These are phyloP conservation scores for Pontoporia blainvillei DNA, from an alignment of 2,113 vertebrate species.

Conservation along the genomic window DNA sequence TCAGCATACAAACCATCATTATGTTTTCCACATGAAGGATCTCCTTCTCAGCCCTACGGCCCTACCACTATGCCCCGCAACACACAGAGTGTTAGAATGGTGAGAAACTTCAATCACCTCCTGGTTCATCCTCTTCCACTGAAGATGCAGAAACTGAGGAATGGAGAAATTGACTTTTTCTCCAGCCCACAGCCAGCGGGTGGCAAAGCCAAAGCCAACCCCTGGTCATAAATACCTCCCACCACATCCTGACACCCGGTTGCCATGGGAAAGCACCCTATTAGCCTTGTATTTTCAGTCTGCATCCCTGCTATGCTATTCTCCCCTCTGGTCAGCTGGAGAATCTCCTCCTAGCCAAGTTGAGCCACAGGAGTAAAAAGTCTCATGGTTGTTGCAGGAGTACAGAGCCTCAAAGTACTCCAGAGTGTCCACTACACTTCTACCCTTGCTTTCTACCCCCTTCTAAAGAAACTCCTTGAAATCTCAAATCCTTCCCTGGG, in stretches of 20 bases:
- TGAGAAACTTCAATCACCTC: neutral
- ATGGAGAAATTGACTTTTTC: neutral
- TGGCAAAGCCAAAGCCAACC: neutral
- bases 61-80: neutral
- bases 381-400: neutral
- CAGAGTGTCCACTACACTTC: neutral
- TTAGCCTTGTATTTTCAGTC: neutral
- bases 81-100: neutral
- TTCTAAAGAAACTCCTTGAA: conserved; percentile 26
- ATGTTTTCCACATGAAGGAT: neutral
- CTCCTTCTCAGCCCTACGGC: neutral
- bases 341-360: neutral
- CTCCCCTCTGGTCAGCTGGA: neutral
- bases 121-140: neutral
- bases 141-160: neutral
- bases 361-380: neutral
- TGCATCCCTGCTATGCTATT: neutral
- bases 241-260: neutral
- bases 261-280: neutral
- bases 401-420: neutral
- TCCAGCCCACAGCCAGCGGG: neutral
- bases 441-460: neutral
- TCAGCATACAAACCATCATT: neutral
- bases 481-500: neutral
- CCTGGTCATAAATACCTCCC: neutral